phyloP scores from a whole-genome alignment of 2,888 invertebrate genomes.

The Fissipunctia ypsillon region DNA sequence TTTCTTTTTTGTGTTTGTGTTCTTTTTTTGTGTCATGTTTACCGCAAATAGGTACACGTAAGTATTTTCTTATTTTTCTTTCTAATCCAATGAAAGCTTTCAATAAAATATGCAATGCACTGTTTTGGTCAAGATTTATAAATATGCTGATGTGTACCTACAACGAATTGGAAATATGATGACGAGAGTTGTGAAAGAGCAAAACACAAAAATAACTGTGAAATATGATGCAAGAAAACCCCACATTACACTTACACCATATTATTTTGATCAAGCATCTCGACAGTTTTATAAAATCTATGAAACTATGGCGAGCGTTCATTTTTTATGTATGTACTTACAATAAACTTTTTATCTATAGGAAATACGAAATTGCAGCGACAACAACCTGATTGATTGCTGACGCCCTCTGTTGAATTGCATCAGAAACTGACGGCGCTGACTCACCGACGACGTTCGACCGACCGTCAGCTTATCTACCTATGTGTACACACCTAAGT shows the following conservation, averaged over 20 bases:
- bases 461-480: too few relatives aligned
- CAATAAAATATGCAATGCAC: not conserved
- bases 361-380: not conserved
- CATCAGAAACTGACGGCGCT: not conserved
- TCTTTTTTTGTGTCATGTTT: too few relatives aligned
- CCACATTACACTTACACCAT: conserved; percentile 8
- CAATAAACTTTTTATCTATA: too few relatives aligned
- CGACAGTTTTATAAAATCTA: not conserved
- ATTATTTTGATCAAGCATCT: not conserved
- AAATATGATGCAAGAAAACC: conserved; percentile 18
- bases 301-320: not conserved
- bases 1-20: too few relatives aligned
- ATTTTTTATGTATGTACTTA: too few relatives aligned
- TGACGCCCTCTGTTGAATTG: conserved; percentile 6
- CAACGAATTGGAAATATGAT: not conserved
- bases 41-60: too few relatives aligned
- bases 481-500: too few relatives aligned
- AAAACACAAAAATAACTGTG: conserved; percentile 2
- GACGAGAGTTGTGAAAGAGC: not conserved
- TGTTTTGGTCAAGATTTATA: not conserved
- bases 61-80: too few relatives aligned
- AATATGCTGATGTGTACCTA: not conserved
- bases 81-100: not conserved
- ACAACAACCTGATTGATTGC: not conserved
- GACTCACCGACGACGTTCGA: not conserved